phyloP scores from a whole-genome alignment of 2,113 vertebrate genomes.

The Cryptomyrus ogoouensis region DNA sequence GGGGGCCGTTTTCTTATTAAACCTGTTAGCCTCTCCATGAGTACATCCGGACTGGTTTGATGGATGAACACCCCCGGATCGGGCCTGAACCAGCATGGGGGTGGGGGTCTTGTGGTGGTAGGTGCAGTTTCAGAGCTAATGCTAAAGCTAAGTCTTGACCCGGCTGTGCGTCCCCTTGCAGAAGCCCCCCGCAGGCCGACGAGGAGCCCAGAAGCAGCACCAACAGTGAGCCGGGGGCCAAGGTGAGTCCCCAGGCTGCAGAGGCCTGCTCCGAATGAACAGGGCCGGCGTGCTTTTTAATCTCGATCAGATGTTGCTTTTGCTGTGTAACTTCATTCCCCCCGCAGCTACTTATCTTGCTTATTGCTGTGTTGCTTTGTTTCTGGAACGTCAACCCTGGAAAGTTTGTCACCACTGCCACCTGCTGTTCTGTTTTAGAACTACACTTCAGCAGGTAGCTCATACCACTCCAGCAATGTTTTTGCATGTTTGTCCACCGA shows the following conservation, averaged over 20 bases:
- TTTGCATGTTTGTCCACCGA: background rate
- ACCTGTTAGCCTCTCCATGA: background rate
- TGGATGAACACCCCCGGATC: too few relatives aligned
- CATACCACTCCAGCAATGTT: background rate
- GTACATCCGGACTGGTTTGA: background rate
- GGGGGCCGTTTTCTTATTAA: background rate
- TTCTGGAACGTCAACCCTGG: background rate
- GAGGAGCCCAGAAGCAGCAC: slow-evolving; percentile 78
- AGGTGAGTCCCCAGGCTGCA: slow-evolving; percentile 61
- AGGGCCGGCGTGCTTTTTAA: background rate
- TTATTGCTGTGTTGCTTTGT: background rate
- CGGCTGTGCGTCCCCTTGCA: slow-evolving; percentile 36
- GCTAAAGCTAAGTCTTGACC: background rate
- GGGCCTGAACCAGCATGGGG: background rate
- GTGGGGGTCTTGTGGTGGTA: background rate
- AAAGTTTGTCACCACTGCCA: slow-evolving; percentile 30
- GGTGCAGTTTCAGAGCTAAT: background rate
- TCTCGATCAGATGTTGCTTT: background rate
- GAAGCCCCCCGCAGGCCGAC: slow-evolving; percentile 75
- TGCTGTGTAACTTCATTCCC: background rate
- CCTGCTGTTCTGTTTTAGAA: slow-evolving; percentile 29
- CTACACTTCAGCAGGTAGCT: background rate
- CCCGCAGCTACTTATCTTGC: slow-evolving; percentile 12
- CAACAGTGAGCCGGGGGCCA: slow-evolving; percentile 85
- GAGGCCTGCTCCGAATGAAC: background rate